Conservation (phyloP, 2,888 invertebrate genomes). For the Mimumesa dahlbomi region DNA sequence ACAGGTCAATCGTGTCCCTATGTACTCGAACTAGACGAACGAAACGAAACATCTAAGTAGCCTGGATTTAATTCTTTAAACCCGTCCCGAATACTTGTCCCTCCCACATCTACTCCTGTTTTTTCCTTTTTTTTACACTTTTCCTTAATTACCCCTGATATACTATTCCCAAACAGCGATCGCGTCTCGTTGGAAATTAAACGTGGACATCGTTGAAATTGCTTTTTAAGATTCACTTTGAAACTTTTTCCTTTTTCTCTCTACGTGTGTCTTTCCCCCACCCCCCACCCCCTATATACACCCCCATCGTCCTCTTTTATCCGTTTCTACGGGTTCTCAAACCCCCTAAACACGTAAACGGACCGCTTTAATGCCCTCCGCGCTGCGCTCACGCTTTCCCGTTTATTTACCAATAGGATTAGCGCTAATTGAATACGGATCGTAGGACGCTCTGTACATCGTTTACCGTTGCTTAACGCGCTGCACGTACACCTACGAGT, state of each 20-base stretch:
- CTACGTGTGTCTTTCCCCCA: neutral
- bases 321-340: neutral
- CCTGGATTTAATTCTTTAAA: neutral
- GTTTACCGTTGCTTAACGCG: conserved; percentile 54
- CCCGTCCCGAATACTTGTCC: neutral
- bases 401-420: conserved; percentile 67
- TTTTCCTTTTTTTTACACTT: too few relatives aligned
- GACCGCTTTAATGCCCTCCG: conserved; percentile 4
- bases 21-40: neutral
- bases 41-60: neutral
- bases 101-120: neutral
- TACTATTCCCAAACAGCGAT: conserved; percentile 16
- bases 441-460: conserved; percentile 50
- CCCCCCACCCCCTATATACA: neutral
- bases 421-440: conserved; percentile 71
- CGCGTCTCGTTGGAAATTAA: neutral
- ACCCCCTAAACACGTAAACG: conserved; percentile 1
- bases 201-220: conserved; percentile 10
- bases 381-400: conserved; percentile 34
- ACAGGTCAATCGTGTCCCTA: neutral
- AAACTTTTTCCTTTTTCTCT: neutral
- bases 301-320: conserved; percentile 1
- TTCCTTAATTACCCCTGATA: conserved; percentile 9
- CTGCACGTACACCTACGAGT: conserved; percentile 40
- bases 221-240: conserved; percentile 1